phyloP scores from a whole-genome alignment of 1,140 invertebrate genomes.

The Artemia franciscana region DNA sequence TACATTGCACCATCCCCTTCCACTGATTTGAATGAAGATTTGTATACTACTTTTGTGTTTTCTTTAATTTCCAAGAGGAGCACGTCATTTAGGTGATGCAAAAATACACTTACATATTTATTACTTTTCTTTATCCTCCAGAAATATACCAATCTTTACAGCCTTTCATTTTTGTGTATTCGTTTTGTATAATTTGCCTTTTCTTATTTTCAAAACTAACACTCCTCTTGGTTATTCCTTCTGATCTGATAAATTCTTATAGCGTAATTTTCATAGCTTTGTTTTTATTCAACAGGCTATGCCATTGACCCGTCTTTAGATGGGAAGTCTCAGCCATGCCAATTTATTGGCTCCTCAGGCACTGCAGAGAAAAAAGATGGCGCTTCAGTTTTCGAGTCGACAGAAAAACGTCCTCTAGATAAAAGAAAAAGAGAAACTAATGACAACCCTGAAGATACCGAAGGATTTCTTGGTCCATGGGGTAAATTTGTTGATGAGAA shows the following conservation, averaged over 20 bases:
- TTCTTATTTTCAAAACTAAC: no score
- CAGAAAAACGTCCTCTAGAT: slow-evolving; percentile 36
- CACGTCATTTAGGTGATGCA: no score
- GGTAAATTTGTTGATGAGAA: slow-evolving; percentile 78
- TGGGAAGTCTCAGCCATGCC: slow-evolving; percentile 28
- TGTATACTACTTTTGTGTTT: no score
- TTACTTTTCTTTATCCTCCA: no score
- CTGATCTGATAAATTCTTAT: no score
- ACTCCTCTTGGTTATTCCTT: not conserved
- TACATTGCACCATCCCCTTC: no score
- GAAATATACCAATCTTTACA: no score
- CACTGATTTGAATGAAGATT: no score
- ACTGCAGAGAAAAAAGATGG: slow-evolving; percentile 30
- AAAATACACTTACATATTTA: no score
- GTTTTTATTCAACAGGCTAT: slow-evolving; percentile 37
- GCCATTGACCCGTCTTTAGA: slow-evolving; percentile 79
- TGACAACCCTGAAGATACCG: slow-evolving; percentile 69
- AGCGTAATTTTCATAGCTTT: not conserved
- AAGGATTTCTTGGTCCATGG: slow-evolving; percentile 92
- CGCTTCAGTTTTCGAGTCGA: slow-evolving; percentile 56
- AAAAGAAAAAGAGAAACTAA: slow-evolving; percentile 81
- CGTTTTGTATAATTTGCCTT: no score
- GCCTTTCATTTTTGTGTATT: no score
- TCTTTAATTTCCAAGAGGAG: no score
- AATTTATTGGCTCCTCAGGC: slow-evolving; percentile 37